These are phyloP conservation scores for Lacerta agilis DNA, from an alignment of 2,797 vertebrate genomes.

Conservation along the genomic window DNA sequence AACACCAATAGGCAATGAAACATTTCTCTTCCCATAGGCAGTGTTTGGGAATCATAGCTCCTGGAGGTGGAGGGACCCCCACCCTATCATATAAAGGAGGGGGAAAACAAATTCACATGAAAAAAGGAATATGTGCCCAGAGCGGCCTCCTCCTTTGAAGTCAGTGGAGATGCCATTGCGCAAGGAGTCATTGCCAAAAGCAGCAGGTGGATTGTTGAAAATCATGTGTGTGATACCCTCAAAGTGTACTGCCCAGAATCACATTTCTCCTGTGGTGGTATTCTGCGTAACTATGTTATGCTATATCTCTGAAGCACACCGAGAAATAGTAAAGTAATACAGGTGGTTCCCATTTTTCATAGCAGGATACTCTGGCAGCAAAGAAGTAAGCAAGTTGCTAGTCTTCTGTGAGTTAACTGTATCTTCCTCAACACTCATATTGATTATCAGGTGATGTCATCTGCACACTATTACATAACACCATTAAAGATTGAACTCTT, in stretches of 20 bases:
- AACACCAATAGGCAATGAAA: background rate
- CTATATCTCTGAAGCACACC: background rate
- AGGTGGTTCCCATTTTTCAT: background rate
- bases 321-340: background rate
- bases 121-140: background rate
- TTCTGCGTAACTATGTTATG: background rate
- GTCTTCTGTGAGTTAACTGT: background rate
- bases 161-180: background rate
- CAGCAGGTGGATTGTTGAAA: background rate
- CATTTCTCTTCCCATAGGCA: background rate
- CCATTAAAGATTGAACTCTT: constrained; percentile 70
- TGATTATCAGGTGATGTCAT: constrained; percentile 54
- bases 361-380: background rate
- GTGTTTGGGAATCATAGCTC: background rate
- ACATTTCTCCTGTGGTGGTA: background rate
- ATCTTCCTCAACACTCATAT: constrained; percentile 43
- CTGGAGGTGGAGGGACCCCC: background rate
- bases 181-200: background rate
- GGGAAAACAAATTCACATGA: background rate
- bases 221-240: fast-evolving
- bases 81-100: no score
- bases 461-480: constrained; percentile 53
- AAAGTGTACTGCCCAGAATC: background rate
- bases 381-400: constrained; percentile 25
- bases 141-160: background rate